phyloP scores from a whole-genome alignment of 2,113 vertebrate species.

The Hippocampus guttulatus region DNA sequence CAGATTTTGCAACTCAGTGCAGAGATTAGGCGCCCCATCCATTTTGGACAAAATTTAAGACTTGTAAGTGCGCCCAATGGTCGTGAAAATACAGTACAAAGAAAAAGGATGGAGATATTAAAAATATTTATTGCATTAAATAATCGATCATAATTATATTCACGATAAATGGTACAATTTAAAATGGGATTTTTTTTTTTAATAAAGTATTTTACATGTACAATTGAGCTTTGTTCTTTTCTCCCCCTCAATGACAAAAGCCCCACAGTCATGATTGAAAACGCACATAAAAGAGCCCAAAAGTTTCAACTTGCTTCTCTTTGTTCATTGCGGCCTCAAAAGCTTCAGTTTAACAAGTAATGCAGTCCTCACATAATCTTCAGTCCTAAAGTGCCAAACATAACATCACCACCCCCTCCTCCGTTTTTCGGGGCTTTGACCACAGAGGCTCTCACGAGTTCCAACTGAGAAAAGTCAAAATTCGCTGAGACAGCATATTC shows the following conservation, averaged over 20 bases:
- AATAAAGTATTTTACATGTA: background rate
- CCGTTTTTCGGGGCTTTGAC: background rate
- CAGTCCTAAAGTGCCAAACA: background rate
- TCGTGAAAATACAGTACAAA: too few species aligned
- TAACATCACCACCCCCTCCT: background rate
- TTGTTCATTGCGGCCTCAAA: background rate
- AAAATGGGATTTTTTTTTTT: too few species aligned
- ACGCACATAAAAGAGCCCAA: too few species aligned
- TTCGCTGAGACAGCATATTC: background rate
- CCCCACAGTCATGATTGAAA: too few species aligned
- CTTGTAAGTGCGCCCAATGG: too few species aligned
- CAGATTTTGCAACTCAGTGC: too few species aligned
- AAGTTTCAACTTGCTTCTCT: background rate
- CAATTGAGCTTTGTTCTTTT: background rate
- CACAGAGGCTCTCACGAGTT: background rate
- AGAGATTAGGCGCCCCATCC: too few species aligned
- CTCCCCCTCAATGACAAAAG: background rate
- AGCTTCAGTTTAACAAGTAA: background rate
- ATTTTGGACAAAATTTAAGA: too few species aligned
- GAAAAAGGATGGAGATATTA: too few species aligned
- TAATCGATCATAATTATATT: too few species aligned
- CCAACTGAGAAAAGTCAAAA: conserved; percentile 2
- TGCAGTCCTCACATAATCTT: background rate
- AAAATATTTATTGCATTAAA: too few species aligned
- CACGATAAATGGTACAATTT: too few species aligned